phyloP scores from a whole-genome alignment of 1,140 invertebrate species.

The Bombyx mori region DNA sequence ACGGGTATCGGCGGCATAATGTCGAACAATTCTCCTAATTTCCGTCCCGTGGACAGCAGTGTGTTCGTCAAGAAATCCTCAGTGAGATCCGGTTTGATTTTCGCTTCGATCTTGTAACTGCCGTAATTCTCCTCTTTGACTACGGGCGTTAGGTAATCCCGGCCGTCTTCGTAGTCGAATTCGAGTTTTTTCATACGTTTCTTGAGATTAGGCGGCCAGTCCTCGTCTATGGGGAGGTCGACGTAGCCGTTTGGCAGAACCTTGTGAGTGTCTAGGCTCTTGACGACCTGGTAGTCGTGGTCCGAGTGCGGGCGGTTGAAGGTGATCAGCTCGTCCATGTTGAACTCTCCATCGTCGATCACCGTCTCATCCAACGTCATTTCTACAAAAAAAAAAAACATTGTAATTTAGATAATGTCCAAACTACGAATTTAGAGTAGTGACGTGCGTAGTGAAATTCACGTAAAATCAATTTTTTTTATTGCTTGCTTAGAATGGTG shows the following conservation, averaged over 20 bases:
- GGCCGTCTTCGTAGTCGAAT: conserved; percentile 59
- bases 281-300: conserved; percentile 64
- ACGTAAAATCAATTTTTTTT: no score
- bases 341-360: conserved; percentile 62
- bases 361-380: conserved; percentile 56
- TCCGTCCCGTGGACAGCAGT: conserved; percentile 41
- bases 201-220: conserved; percentile 56
- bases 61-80: conserved; percentile 40
- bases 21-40: conserved; percentile 46
- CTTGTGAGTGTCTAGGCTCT: conserved; percentile 32
- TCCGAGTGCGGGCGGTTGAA: conserved; percentile 61
- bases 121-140: conserved; percentile 60
- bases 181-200: conserved; percentile 59
- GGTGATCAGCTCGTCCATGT: conserved; percentile 62
- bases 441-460: no score
- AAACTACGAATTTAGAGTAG: no score
- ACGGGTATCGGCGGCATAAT: conserved; percentile 45
- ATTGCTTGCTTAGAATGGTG: no score
- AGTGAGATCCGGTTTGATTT: conserved; percentile 24
- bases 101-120: conserved; percentile 32
- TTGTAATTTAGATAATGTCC: not conserved
- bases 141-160: conserved; percentile 49
- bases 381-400: conserved; percentile 29
- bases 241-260: conserved; percentile 45
- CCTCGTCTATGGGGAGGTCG: conserved; percentile 65